Percentiles rank a stretch among this genome's conserved stretches.
These are phyloP conservation scores for Gryllus bimaculatus DNA, from an alignment of 1,140 invertebrate genomes.

Conservation along the genomic window DNA sequence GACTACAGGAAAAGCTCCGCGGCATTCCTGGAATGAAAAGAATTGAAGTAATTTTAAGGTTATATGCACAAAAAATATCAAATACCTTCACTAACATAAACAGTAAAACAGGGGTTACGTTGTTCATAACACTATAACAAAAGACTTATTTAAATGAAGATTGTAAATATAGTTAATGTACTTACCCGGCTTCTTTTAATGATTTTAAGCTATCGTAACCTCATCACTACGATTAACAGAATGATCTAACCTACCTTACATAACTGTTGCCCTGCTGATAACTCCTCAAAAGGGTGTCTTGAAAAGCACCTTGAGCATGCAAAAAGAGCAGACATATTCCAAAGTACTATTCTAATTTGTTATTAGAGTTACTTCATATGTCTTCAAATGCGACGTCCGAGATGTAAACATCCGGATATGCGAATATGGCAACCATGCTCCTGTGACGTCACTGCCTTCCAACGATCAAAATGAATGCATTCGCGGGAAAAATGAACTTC, in stretches of 20 bases:
- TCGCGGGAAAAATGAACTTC: background rate
- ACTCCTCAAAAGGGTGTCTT: constrained; percentile 88
- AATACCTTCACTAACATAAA: constrained; percentile 12
- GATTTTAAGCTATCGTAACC: background rate
- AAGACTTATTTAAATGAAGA: constrained; percentile 17
- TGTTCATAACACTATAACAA: constrained; percentile 45
- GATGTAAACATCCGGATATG: constrained; percentile 7
- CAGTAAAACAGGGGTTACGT: constrained; percentile 48
- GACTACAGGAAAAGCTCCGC: constrained; percentile 84
- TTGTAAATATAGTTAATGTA: constrained; percentile 17
- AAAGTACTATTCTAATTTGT: background rate
- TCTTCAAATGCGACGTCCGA: background rate
- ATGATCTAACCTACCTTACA: constrained; percentile 66
- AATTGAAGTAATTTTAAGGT: constrained; percentile 32
- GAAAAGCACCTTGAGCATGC: constrained; percentile 92
- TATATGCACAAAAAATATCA: background rate
- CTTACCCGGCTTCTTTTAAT: constrained; percentile 9
- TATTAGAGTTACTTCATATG: background rate
- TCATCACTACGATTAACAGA: background rate
- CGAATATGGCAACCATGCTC: background rate
- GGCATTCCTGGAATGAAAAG: constrained; percentile 67
- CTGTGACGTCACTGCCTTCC: background rate
- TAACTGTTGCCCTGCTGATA: constrained; percentile 87
- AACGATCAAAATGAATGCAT: background rate
- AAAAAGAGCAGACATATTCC: constrained; percentile 53